Base-by-base conservation (phyloP, 2,888 invertebrate genomes). In the Lepidocyrtinus sp. region DNA sequence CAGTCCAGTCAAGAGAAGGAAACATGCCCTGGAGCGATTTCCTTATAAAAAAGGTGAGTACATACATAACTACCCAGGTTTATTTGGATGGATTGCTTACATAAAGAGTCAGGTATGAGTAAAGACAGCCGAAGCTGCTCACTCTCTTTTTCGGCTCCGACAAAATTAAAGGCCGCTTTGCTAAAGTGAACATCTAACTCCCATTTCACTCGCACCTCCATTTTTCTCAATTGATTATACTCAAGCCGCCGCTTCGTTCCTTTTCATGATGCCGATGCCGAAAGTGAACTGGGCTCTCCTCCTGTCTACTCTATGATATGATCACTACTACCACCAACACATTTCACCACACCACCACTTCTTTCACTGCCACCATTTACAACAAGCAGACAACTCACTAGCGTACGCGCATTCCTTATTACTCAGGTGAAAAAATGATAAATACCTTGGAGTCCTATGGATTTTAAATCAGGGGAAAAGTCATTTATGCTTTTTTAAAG, bases 151-250 rank as follows among this genome's bases (percentile, higher is more conserved):
- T 82, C 81, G 81, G 80, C 82, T 80, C 76, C 55, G 75, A 69
- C 68, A 69, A 86, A 86, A 86, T 86, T 86, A 86, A 84, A 86
- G 86, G 84, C 84, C 85, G 85, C 82, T 85, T 74, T 82, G 76
- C 69, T 82, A 85, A 84, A 86, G 86, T 86, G 86, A 85, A 85
- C 85, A 84, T 86, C 86, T 84, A 86, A 86, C 86, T 86, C 85
- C 84, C 86, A 85, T 86, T 86, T 86, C 84, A 86, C 85, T 84
- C 84, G 84, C 84, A 85, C 85, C 85, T 84, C 83, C 85, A 85
- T 83, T 84, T 85, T 86, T 83, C 84, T 85, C 86, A 86, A 86
- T 86, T 86, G 86, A 86, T 86, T 86, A 86, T 76, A 85, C 84
- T 84, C 81, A 84, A 84, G 83, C 85, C 82, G 82, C 84, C 81